Base-by-base conservation (phyloP, 2,113 vertebrate genomes). In the Mixornis gularis region DNA sequence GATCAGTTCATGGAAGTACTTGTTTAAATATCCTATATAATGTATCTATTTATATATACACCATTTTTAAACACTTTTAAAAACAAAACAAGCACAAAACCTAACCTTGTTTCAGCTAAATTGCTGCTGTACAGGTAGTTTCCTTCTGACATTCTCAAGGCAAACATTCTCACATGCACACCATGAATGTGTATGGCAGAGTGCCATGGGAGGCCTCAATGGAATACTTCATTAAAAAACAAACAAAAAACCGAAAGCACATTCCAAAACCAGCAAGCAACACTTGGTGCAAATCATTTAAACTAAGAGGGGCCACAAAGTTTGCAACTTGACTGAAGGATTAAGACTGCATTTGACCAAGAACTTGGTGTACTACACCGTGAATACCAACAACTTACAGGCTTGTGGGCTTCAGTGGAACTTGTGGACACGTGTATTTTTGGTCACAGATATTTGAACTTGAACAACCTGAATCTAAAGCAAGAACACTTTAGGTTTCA, bases 1-100 rank as follows among this genome's bases (percentile, higher is more conserved):
- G 51, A 78, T 29, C 26, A 80, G 17, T 65, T 58, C 40, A 85
- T 41, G 25, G 53, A 72, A 92, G 25, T 36, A 44, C 41, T 89
- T 85, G 36, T 49, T 91, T 52, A 52, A 38, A 24, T 24, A 62
- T 9, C 13, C 7, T 18, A 16, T 49, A 51, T 36, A 83, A 79
- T 58, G 60, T 2, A 80, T 30, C 12, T 27, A 16, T 21, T 6
- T 19, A 49, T 17, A 36, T 8, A 83, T 4, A 8, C 0, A 0
- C 17, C 4, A 88, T 53, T 87, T 87, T 38, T 32, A 74, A 87
- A 68, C 11, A 41, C 17, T 59, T 65, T 38, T 7, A 13, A 66
- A 87, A 91, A 59, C 10, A 49, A 89, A 72, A 38, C 2, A 13
- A 81, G 55, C 29, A 58, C 8, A 24, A 85, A 65, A 2, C 3